Base-by-base conservation (phyloP, 2,888 invertebrate species). In the Julus scanicus region DNA sequence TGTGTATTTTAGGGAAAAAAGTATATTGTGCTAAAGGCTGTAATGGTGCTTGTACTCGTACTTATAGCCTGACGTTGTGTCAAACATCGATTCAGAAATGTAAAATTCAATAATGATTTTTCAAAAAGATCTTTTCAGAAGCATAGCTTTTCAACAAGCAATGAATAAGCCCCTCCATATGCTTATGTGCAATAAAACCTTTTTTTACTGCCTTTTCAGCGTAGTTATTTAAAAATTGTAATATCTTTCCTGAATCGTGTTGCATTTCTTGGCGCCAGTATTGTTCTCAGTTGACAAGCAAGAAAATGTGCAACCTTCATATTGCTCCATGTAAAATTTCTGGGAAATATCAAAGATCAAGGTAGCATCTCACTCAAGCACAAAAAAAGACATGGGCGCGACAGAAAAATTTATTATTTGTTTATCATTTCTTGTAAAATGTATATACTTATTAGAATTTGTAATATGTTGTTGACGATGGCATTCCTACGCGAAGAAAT, bases 61-160 rank as follows among this genome's bases (percentile, higher is more conserved):
- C 53, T 9, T 11, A 6, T 11, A 53, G 13, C 57, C 57, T 63
- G 57, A 63, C 57, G 57, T 63, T 17, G 6, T 63, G 57, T 63
- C 57, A 63, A 63, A 63, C 57, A 2, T 63, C n/a, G 57, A 63
- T 63, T 63, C 57, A 63, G n/a, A 63, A 63, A 15, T 63, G n/a
- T n/a, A 15, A 63, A 17, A 63, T 63, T 63, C 57, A 63, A 63
- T 63, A 63, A 63, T 63, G 57, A 63, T n/a, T 63, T 63, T 63
- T 63, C 57, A 63, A 63, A 63, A 63, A 63, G 57, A 15, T 63
- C 57, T 63, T n/a, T 63, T 63, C n/a, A 63, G n/a, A 63, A 63
- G n/a, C 57, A 11, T n/a, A 11, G 57, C 57, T 63, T 63, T 63
- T 63, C n/a, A 63, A 63, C 11, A n/a, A 17, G 57, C 57, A 5